phyloP scores from a whole-genome alignment of 2,888 invertebrate genomes.

The Drosophila anomalata region DNA sequence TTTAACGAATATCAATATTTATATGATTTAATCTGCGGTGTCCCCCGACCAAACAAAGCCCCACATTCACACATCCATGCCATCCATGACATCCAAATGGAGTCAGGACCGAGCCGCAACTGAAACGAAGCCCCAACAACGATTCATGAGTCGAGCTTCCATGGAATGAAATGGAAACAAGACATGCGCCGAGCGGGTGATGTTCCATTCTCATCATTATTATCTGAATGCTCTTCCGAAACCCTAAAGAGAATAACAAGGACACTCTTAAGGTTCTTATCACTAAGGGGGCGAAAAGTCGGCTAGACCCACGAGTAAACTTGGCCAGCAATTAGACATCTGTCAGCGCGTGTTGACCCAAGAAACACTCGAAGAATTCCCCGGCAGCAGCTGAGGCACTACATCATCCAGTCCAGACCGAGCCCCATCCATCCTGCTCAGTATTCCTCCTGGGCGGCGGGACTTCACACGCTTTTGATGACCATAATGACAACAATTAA shows the following conservation, averaged over 20 bases:
- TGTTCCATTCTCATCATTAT: constrained; percentile 28
- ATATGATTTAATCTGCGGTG: constrained; percentile 15
- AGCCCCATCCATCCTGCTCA: constrained; percentile 6
- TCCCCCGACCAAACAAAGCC: background rate
- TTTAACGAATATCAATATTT: constrained; percentile 28
- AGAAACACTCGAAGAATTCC: constrained; percentile 34
- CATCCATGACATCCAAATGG: constrained; percentile 27
- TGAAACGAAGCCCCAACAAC: constrained; percentile 26
- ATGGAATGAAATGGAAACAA: constrained; percentile 18
- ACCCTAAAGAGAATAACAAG: constrained; percentile 14
- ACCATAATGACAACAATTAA: constrained; percentile 82
- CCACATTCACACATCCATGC: background rate
- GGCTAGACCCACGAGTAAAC: constrained; percentile 14
- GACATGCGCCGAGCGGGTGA: constrained; percentile 30
- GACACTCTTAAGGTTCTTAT: constrained; percentile 1
- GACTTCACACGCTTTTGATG: constrained; percentile 67
- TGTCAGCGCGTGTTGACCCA: constrained; percentile 28
- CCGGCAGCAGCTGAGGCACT: constrained; percentile 39
- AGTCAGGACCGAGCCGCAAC: constrained; percentile 45
- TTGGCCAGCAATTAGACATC: constrained; percentile 44
- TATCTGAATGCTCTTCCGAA: constrained; percentile 19
- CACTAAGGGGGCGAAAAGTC: background rate
- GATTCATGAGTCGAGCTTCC: background rate
- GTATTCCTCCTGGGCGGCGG: constrained; percentile 19
- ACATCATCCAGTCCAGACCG: constrained; percentile 27